Percentiles rank a stretch among this genome's conserved stretches.
These are phyloP conservation scores for Notocelia uddmanniana DNA, from an alignment of 2,888 invertebrate species.

Conservation along the genomic window DNA sequence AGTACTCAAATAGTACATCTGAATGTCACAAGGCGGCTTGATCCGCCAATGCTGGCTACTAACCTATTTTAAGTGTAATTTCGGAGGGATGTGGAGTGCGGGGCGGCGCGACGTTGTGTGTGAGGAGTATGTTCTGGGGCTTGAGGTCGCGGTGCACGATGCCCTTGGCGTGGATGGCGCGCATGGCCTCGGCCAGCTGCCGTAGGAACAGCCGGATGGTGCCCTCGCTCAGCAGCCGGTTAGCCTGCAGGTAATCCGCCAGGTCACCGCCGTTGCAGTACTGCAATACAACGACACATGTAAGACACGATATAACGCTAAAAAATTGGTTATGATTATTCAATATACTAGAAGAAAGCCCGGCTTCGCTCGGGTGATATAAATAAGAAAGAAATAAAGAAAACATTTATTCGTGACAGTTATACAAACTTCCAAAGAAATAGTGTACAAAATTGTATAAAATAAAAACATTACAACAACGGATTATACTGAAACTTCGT, in stretches of 20 bases:
- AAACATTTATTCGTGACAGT: no score
- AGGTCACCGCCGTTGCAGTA: slow-evolving; percentile 99
- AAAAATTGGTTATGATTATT: no score
- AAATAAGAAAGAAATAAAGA: no score
- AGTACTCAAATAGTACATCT: no score
- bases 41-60: no score
- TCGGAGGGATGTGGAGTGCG: slow-evolving; percentile 91
- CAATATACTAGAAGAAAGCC: no score
- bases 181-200: slow-evolving; percentile 99
- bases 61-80: slow-evolving; percentile 98
- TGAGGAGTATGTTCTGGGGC: slow-evolving; percentile 99
- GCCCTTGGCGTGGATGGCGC: slow-evolving; percentile 98
- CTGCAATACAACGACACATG: slow-evolving; percentile 72
- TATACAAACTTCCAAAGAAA: no score
- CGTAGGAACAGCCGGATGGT: slow-evolving; percentile 97
- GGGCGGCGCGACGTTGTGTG: slow-evolving; percentile 88
- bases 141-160: slow-evolving; percentile 99
- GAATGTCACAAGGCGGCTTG: no score
- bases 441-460: no score
- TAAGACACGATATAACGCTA: not conserved
- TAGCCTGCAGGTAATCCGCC: slow-evolving; percentile 97
- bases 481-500: no score
- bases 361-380: no score
- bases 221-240: slow-evolving; percentile 98
- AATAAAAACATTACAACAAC: no score